Evolutionary conservation across 2,113 vertebrate species (phyloP).

Genomic region (Nymphicus hollandicus): DNA sequence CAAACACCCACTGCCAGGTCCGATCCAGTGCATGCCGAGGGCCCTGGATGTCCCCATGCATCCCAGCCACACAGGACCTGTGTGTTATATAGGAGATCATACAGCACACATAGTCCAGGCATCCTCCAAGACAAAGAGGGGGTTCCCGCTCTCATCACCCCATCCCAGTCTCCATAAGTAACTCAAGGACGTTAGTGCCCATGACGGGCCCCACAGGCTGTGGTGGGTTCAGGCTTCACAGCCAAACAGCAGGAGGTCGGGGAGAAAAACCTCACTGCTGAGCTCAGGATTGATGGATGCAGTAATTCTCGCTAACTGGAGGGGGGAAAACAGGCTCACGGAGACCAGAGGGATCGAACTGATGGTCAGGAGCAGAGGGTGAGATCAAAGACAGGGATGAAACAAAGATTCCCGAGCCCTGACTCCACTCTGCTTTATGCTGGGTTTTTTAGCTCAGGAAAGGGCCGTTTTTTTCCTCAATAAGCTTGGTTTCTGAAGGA

Average conservation of each 20-base stretch:
- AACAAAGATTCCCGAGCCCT: not conserved
- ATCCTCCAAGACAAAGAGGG: not conserved
- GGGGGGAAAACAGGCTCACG: not conserved
- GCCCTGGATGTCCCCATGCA: not conserved
- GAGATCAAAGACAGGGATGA: not conserved
- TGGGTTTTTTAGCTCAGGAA: not conserved
- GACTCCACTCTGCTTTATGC: not conserved
- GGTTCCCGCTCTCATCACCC: not conserved
- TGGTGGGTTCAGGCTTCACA: not conserved
- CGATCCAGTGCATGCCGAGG: accelerated
- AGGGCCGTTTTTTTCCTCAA: not conserved
- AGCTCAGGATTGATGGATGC: not conserved
- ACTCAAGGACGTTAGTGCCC: not conserved
- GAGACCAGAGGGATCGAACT: not conserved
- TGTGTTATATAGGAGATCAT: accelerated
- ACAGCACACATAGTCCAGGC: accelerated
- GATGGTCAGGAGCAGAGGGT: not conserved
- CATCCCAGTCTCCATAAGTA: not conserved
- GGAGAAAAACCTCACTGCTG: not conserved
- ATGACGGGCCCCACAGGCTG: accelerated
- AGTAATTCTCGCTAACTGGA: not conserved
- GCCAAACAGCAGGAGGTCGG: not conserved
- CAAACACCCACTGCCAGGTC: accelerated
- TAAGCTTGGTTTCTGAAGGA: not conserved
- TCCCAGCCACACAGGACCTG: accelerated